These are phyloP conservation scores for Lithophane socia DNA, from an alignment of 2,888 invertebrate species.

Conservation along the genomic window DNA sequence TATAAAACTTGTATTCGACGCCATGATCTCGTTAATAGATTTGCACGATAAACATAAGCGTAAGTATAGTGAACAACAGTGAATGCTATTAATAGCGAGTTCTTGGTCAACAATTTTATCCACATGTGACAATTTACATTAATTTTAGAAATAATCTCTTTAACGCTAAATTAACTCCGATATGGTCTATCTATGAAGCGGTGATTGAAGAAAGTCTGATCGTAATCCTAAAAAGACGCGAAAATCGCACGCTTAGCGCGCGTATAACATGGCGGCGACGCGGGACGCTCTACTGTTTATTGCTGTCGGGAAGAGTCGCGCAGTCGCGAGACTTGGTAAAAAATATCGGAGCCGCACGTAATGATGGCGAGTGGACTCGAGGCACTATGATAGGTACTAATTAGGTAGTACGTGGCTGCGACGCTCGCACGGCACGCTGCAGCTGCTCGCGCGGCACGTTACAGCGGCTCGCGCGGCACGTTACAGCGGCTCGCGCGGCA, in stretches of 20 bases:
- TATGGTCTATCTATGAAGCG: conserved; percentile 80
- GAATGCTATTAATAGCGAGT: conserved; percentile 80
- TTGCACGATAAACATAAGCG: conserved; percentile 85
- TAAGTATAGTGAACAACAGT: conserved; percentile 78
- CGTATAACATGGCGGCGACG: conserved; percentile 51
- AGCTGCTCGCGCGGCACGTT: conserved; percentile 97
- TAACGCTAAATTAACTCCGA: conserved; percentile 78
- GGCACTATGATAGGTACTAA: conserved; percentile 77
- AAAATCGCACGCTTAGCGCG: conserved; percentile 55
- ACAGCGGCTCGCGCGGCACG: conserved; percentile 71
- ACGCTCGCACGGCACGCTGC: conserved; percentile 79
- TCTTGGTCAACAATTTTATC: conserved; percentile 82
- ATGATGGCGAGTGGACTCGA: conserved; percentile 71
- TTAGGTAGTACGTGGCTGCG: conserved; percentile 45
- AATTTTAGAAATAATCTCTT: conserved; percentile 73
- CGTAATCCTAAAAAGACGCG: conserved; percentile 73
- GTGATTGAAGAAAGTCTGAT: conserved; percentile 75
- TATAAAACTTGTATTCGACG: conserved; percentile 79
- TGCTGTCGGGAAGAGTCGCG: conserved; percentile 42
- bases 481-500: conserved; percentile 91
- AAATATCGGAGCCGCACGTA: conserved; percentile 64
- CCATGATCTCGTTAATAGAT: conserved; percentile 77
- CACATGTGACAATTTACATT: conserved; percentile 81
- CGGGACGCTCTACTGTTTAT: conserved; percentile 54
- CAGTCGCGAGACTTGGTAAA: conserved; percentile 51